Percentiles rank a stretch among this genome's conserved stretches.
These are phyloP conservation scores for Stercorarius parasiticus DNA, from an alignment of 2,113 vertebrate species.

Conservation along the genomic window DNA sequence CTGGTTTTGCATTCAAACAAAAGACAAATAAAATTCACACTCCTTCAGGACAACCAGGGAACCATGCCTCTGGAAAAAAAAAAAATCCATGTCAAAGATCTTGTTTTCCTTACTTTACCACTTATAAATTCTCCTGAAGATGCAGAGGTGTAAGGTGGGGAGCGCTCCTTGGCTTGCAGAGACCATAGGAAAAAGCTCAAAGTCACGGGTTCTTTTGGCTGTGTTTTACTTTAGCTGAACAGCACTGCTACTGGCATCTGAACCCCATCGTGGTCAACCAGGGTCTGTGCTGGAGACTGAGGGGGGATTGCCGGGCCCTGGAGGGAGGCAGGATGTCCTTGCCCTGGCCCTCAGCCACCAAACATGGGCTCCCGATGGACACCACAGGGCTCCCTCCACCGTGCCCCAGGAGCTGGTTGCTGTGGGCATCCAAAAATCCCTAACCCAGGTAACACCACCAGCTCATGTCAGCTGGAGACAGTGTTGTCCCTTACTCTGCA, in stretches of 20 bases:
- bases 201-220: background rate
- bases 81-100: background rate
- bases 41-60: background rate
- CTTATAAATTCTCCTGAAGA: background rate
- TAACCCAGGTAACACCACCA: background rate
- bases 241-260: background rate
- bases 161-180: background rate
- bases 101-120: background rate
- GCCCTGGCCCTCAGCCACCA: background rate
- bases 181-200: background rate
- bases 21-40: background rate
- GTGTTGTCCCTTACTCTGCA: background rate
- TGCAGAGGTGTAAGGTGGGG: background rate
- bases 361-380: rapidly evolving
- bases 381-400: background rate
- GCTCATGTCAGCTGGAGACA: background rate
- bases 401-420: background rate
- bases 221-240: background rate
- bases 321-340: background rate
- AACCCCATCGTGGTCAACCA: background rate
- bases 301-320: rapidly evolving
- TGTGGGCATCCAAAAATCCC: background rate
- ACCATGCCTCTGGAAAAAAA: background rate
- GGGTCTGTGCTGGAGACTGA: background rate
- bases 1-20: background rate